Evolutionary conservation across 2,113 vertebrate species (phyloP).

Genomic region (Scopus umbretta): DNA sequence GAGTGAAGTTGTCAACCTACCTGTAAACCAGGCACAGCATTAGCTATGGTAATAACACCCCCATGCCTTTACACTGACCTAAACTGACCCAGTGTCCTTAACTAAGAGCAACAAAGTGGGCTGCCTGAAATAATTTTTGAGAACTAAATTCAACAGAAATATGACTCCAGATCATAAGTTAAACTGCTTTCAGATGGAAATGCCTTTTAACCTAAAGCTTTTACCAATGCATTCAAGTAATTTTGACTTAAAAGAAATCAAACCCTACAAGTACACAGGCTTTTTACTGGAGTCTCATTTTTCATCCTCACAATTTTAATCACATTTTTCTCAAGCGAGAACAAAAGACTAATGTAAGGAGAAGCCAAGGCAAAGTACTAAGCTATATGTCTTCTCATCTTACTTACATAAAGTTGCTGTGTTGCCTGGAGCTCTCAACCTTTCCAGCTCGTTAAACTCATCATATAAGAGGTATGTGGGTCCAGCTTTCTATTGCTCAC

Average conservation of each 20-base stretch:
- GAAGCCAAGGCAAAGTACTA: not conserved
- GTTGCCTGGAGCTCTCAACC: not conserved
- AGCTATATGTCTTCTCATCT: not conserved
- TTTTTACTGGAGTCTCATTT: not conserved
- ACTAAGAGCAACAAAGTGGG: not conserved
- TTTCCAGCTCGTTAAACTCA: not conserved
- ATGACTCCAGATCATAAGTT: not conserved
- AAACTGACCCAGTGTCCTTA: not conserved
- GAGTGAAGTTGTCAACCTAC: not conserved
- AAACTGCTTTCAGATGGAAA: not conserved
- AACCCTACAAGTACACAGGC: not conserved
- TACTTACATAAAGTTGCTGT: not conserved
- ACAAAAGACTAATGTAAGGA: not conserved
- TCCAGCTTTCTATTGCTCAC: not conserved
- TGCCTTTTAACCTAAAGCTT: not conserved
- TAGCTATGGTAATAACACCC: not conserved
- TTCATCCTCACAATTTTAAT: not conserved
- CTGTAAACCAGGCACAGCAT: not conserved
- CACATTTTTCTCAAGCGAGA: not conserved
- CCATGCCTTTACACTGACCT: not conserved
- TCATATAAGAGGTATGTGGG: not conserved
- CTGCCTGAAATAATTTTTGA: not conserved
- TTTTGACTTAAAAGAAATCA: not conserved
- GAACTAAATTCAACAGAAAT: not conserved
- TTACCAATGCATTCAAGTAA: not conserved